Base-by-base conservation (phyloP, 1,140 invertebrate species). In the Eumeta japonica region DNA sequence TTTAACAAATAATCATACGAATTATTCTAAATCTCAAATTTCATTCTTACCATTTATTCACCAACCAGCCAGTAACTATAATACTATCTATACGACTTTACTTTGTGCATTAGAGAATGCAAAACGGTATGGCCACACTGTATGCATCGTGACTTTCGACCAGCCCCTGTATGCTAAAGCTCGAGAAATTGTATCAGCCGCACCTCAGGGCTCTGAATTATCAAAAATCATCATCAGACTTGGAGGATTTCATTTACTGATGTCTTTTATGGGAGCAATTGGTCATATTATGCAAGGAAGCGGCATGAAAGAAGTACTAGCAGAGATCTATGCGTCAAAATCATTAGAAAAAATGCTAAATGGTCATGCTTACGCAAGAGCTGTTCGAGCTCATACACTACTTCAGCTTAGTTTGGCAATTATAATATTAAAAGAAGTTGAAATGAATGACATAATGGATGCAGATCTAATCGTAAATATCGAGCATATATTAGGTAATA, bases 151-250 rank as follows among this genome's bases (percentile, higher is more conserved):
- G 16, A 71, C 60, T 48, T 62, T 64, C 39, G 62, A 66, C 36
- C 60, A 64, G 28, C 55, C 58, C 17, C 38, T 67, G 37, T 75
- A 71, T 52, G 45, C 52, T 5, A 75, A 76, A 62, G 65, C 68
- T 45, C 55, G 57, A 43, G 60, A 72, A 58, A 73, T 75, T 18
- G 46, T 71, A 48, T 52, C 62, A 10, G n/a, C n/a, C n/a, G 47
- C 53, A 38, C 45, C 47, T 50, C 41, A 45, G 10, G 48, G 48
- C 14, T 52, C 52, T 35, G 47, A 57, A 37, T 28, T 61, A 52
- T 58, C 47, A 16, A 58, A 56, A 17, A 55, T 61, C 14, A 41
- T 63, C 15, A 27, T 62, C 13, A 56, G 52, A 49, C 56, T 70
- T 24, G 58, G 56, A 52, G 56, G 61, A 39, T 63, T 71, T 52